Evolutionary conservation across 2,797 vertebrate genomes (phyloP), one percentile per base, ranked within the genome.

Genomic region (Champsocephalus gunnari): DNA sequence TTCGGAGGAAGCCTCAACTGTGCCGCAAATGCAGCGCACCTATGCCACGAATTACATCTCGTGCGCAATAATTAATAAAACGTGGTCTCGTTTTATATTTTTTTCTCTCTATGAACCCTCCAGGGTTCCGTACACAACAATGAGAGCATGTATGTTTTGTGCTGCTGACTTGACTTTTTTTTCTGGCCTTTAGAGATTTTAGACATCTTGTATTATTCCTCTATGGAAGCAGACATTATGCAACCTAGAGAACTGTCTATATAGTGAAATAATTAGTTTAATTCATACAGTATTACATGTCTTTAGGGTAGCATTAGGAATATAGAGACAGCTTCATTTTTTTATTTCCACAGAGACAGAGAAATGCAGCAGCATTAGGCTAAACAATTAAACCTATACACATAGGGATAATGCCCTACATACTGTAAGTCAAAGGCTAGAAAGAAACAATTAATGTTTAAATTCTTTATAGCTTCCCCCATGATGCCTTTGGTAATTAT

Each of bases 401-500:
- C 28, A 28, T 28, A 5, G 28, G 28, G 4, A 28, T 28, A 28
- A 28, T 5, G 28, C 28, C 28, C 28, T 28, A 28, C 1, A 4
- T 28, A 28, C 28, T 60, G 61, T 60, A 44, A 75, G 21, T 65
- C 24, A 79, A 83, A 79, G 34, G 54, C 77, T 47, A 14, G 13
- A 83, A 64, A 59, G 62, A 81, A 84, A 82, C 21, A 83, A 70
- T 76, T 1, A 80, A 82, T 71, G 24, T 63, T 69, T 34, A 80
- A 51, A 68, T 84, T 78, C 62, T 63, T 83, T 69, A 86, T 71
- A 38, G 50, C 54, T 47, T 50, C 50, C 87, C 75, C 79, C 67
- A 58, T 58, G 63, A 56, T 81, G 45, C 59, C 14, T 13, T 13
- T 74, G 57, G 58, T 81, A 83, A 85, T 83, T 81, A 53, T 71